These are phyloP conservation scores for Psittacus erithacus DNA, from an alignment of 2,113 vertebrate species.

Conservation along the genomic window DNA sequence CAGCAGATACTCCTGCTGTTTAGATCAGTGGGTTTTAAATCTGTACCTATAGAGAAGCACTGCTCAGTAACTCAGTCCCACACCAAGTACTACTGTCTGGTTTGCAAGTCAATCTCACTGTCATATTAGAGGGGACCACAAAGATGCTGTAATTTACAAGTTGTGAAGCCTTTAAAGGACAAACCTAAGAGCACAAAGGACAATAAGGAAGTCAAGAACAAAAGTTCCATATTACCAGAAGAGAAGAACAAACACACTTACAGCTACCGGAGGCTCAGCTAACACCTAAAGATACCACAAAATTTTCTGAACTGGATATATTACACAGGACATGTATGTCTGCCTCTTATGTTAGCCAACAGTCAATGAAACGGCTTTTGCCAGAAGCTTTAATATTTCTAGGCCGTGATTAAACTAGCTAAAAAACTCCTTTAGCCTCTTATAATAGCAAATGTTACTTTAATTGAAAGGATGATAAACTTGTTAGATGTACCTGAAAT, in stretches of 20 bases:
- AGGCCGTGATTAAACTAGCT: background rate
- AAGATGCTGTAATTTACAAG: background rate
- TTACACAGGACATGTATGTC: accelerated
- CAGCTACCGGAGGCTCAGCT: background rate
- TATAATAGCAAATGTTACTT: background rate
- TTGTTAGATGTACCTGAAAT: background rate
- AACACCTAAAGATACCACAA: background rate
- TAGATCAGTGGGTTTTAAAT: background rate
- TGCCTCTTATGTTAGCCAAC: background rate
- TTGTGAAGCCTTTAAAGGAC: background rate
- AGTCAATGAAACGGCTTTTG: background rate
- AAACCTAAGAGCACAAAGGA: background rate
- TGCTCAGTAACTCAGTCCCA: background rate
- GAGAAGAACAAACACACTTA: background rate
- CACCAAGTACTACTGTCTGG: background rate
- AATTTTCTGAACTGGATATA: background rate
- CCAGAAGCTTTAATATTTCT: background rate
- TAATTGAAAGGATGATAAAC: background rate
- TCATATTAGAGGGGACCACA: background rate
- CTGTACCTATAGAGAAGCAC: background rate
- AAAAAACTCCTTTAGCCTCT: background rate
- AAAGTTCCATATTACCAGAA: background rate
- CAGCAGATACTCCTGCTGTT: background rate
- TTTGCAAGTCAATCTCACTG: background rate
- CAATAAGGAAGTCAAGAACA: background rate